Conservation (phyloP, 2,888 invertebrate species). For the Pinctada fucata region DNA sequence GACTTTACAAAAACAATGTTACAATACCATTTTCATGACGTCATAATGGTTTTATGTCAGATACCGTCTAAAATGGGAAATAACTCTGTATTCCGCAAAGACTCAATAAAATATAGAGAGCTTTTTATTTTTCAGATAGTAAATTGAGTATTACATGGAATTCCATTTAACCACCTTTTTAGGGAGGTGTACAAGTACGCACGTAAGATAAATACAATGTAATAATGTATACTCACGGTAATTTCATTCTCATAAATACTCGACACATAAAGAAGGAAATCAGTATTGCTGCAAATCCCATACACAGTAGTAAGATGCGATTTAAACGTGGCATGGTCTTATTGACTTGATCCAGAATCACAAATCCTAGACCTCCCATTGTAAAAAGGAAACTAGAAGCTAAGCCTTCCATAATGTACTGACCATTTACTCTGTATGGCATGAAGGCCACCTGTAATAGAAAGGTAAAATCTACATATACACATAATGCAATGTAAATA, state of each 20-base stretch:
- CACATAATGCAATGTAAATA: no score
- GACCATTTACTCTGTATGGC: slow-evolving; percentile 98
- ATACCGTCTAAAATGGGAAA: no score
- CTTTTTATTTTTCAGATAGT: no score
- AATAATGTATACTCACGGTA: slow-evolving; percentile 81
- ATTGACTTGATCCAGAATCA: slow-evolving; percentile 95
- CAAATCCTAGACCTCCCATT: slow-evolving; percentile 96
- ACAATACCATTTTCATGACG: no score
- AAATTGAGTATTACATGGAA: no score
- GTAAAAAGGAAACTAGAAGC: slow-evolving; percentile 98
- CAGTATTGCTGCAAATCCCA: slow-evolving; percentile 93
- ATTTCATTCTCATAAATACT: slow-evolving; percentile 99
- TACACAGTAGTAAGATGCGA: slow-evolving; percentile 90
- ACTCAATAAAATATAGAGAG: no score
- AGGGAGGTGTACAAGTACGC: no score
- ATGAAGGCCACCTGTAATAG: slow-evolving; percentile 91
- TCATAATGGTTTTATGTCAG: no score
- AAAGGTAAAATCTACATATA: slow-evolving; percentile 48
- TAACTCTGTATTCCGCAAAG: no score
- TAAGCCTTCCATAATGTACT: slow-evolving; percentile 99
- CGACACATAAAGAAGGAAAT: slow-evolving; percentile 97
- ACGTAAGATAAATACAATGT: background rate
- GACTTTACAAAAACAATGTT: no score
- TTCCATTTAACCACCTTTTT: no score
- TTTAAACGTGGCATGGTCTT: slow-evolving; percentile 91